Evolutionary conservation across 2,888 invertebrate genomes (phyloP).

Genomic region (Tenthredo mesomela): DNA sequence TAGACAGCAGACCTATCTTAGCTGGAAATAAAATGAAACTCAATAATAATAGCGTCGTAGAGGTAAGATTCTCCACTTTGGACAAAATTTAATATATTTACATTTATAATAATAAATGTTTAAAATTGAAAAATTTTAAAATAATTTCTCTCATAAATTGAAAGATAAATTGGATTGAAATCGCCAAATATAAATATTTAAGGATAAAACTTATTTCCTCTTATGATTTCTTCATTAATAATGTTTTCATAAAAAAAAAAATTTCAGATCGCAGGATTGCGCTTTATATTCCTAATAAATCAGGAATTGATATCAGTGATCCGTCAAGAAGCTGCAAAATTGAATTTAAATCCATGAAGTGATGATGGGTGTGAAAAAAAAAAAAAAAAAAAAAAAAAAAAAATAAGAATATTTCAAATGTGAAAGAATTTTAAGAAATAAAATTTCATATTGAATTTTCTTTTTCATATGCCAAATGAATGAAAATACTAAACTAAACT

Average conservation of each 20-base stretch:
- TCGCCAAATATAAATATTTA: not conserved
- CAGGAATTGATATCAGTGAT: constrained; percentile 94
- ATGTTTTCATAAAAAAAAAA: constrained; percentile 46
- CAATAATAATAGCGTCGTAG: constrained; percentile 96
- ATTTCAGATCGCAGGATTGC: constrained; percentile 90
- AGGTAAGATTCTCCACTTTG: constrained; percentile 81
- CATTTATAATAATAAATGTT: not conserved
- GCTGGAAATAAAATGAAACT: constrained; percentile 94
- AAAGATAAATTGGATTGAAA: not conserved
- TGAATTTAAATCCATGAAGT: constrained; percentile 80
- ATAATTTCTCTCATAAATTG: not conserved
- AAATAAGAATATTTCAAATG: not conserved
- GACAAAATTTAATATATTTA: not conserved
- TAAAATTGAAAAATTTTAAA: not conserved
- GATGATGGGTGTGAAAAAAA: not conserved
- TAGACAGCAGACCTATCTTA: constrained; percentile 94
- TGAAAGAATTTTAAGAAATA: not conserved
- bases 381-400: not conserved
- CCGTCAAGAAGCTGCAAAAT: constrained; percentile 92
- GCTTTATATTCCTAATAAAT: constrained; percentile 96
- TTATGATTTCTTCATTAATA: not conserved
- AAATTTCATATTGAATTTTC: not conserved
- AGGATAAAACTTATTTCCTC: constrained; percentile 44
- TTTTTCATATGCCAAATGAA: constrained; percentile 4
- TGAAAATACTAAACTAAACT: not conserved